Evolutionary conservation across 2,113 vertebrate genomes (phyloP).

Genomic region (Ranitomeya imitator): DNA sequence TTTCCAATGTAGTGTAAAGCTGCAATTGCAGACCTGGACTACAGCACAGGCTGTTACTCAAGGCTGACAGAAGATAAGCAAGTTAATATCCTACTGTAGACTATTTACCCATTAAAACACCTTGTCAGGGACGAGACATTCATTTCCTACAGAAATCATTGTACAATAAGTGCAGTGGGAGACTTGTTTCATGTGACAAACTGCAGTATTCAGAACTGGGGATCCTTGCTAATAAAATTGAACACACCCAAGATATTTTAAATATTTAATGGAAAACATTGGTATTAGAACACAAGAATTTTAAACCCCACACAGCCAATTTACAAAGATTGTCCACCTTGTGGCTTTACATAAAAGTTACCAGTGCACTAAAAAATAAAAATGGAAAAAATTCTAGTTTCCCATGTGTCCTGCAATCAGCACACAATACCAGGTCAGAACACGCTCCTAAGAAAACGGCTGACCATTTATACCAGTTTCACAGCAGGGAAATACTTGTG

Average conservation of each 20-base stretch:
- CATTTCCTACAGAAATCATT: too few species aligned
- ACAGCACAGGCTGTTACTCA: too few species aligned
- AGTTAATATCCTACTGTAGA: too few species aligned
- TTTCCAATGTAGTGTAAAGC: too few species aligned
- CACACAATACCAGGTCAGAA: slow-evolving; percentile 11
- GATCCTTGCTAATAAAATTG: neutral
- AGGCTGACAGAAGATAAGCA: too few species aligned
- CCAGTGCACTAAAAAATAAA: slow-evolving; percentile 30
- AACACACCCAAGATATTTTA: neutral
- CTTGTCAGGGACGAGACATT: too few species aligned
- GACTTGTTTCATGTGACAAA: too few species aligned
- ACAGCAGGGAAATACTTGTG: slow-evolving; percentile 98
- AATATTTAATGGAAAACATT: slow-evolving; percentile 53
- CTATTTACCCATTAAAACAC: too few species aligned
- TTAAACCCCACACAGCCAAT: slow-evolving; percentile 4
- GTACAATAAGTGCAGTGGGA: too few species aligned
- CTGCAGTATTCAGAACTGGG: too few species aligned
- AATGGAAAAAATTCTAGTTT: neutral
- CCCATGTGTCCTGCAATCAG: neutral
- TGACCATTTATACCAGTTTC: slow-evolving; percentile 87
- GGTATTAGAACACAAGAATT: slow-evolving; percentile 18
- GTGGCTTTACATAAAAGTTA: slow-evolving; percentile 39
- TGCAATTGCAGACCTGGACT: too few species aligned
- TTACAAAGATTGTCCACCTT: slow-evolving; percentile 32
- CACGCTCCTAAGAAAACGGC: slow-evolving; percentile 18